Percentiles rank a stretch among this genome's conserved stretches.
phyloP scores from a whole-genome alignment of 2,113 vertebrate species.

The Psilopsiagon aymara region DNA sequence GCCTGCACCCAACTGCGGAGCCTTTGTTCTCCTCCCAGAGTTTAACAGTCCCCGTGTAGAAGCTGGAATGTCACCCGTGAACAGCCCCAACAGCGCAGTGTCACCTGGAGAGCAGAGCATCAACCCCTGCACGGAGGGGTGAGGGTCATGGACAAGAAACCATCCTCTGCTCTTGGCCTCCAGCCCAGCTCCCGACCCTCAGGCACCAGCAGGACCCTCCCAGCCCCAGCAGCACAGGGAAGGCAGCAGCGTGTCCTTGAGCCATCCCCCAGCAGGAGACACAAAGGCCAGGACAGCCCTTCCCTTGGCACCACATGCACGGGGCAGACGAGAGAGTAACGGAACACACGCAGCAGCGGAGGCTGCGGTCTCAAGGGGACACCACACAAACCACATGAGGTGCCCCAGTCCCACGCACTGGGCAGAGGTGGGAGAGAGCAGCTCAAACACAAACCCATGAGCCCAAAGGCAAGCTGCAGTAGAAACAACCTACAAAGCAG shows the following conservation, averaged over 20 bases:
- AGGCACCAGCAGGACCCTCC: neutral
- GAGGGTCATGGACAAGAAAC: neutral
- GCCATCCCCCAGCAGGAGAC: neutral
- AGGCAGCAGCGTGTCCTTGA: neutral
- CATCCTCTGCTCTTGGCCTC: neutral
- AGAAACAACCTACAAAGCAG: neutral
- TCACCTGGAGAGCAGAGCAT: neutral
- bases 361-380: neutral
- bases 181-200: neutral
- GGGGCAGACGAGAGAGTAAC: neutral
- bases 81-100: neutral
- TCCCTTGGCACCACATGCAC: rapidly evolving
- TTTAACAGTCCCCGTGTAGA: rapidly evolving
- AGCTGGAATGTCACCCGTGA: neutral
- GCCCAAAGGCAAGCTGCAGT: neutral
- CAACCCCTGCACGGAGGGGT: neutral
- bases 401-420: rapidly evolving
- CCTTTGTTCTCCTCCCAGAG: neutral
- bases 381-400: neutral
- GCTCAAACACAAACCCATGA: rapidly evolving
- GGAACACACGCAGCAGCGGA: neutral
- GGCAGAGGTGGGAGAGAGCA: neutral
- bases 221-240: neutral
- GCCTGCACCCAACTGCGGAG: neutral
- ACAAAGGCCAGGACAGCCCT: neutral